Conservation (phyloP, 1,140 invertebrate species). For the Melanaphis sacchari region DNA sequence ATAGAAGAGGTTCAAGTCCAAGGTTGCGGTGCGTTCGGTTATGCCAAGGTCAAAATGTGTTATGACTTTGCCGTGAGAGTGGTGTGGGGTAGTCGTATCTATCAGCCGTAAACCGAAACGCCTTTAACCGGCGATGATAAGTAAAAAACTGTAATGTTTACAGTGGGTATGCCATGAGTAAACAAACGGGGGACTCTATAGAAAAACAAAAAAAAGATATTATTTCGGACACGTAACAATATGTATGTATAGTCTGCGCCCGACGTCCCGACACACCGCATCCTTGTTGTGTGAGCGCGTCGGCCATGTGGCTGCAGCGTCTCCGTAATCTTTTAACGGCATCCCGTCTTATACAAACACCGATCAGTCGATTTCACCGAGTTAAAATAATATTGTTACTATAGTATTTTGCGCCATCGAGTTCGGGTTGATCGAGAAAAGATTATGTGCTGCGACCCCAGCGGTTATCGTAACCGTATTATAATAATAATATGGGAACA, state of each 20-base stretch:
- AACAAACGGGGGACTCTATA: conserved; percentile 4
- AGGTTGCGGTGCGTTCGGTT: neutral
- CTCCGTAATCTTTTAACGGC: neutral
- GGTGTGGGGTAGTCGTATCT: neutral
- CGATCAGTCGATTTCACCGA: neutral
- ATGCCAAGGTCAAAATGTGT: neutral
- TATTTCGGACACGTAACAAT: conserved; percentile 2
- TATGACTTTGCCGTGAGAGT: neutral
- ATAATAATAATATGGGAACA: neutral
- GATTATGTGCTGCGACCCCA: neutral
- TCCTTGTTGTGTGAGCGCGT: neutral
- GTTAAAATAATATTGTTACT: conserved; percentile 14
- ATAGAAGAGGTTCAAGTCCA: neutral
- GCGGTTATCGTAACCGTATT: neutral
- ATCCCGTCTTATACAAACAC: neutral
- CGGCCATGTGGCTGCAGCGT: neutral
- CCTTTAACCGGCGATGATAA: conserved; percentile 19
- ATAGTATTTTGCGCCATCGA: neutral
- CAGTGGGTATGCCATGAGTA: neutral
- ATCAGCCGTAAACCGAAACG: neutral
- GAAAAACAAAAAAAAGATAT: conserved; percentile 8
- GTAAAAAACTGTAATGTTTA: conserved; percentile 29
- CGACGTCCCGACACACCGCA: neutral
- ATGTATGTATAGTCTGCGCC: neutral
- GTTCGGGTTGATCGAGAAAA: neutral